These are phyloP conservation scores for Eupelmus urozonus DNA, from an alignment of 2,888 invertebrate species.

Conservation along the genomic window DNA sequence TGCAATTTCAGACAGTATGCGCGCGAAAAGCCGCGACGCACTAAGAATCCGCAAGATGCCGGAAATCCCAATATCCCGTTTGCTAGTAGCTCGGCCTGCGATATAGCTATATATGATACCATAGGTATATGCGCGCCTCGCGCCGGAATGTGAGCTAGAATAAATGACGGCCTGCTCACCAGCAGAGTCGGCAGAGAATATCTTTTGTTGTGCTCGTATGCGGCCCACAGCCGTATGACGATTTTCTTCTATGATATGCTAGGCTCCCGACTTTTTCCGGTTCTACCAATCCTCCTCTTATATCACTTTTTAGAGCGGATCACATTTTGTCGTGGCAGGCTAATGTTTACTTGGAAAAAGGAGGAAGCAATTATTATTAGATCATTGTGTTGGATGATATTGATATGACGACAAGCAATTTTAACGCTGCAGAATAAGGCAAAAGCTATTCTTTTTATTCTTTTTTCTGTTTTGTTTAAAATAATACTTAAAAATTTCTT, in stretches of 20 bases:
- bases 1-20: constrained; percentile 38
- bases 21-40: constrained; percentile 8
- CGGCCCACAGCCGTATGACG: background rate
- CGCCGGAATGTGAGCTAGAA: constrained; percentile 30
- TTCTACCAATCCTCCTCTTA: too few relatives aligned
- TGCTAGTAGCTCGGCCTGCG: constrained; percentile 18
- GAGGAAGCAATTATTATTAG: constrained; percentile 17
- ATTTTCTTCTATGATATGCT: constrained; percentile 20
- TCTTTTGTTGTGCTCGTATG: background rate
- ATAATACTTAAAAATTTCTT: too few relatives aligned
- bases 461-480: too few relatives aligned
- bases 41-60: constrained; percentile 48
- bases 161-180: constrained; percentile 32
- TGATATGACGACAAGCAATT: too few relatives aligned
- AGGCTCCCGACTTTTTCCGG: background rate
- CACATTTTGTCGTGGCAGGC: too few relatives aligned
- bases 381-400: background rate
- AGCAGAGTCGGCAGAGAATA: constrained; percentile 2
- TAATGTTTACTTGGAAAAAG: background rate
- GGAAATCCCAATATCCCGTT: constrained; percentile 55
- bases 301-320: too few relatives aligned
- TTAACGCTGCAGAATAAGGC: too few relatives aligned
- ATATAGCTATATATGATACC: background rate
- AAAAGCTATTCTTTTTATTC: too few relatives aligned
- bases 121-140: background rate